These are phyloP conservation scores for Bryconaethiops microstoma DNA, from an alignment of 2,797 vertebrate genomes.

Conservation along the genomic window DNA sequence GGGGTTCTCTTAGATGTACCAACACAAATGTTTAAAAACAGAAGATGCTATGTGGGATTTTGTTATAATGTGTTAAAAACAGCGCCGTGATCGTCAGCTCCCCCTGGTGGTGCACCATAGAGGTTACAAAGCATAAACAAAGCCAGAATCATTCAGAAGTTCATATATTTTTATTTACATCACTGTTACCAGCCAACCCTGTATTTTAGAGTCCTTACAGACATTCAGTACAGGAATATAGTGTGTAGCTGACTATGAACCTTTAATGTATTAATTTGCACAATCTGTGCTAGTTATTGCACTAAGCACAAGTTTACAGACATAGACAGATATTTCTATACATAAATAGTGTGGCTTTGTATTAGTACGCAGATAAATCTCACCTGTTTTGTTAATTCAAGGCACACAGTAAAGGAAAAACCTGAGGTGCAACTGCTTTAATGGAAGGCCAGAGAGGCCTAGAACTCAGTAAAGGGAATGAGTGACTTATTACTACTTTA, in stretches of 20 bases:
- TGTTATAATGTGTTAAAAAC: not conserved
- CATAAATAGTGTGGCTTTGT: conserved; percentile 13
- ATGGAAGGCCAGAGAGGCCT: conserved; percentile 12
- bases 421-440: conserved; percentile 8
- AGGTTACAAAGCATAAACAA: not conserved
- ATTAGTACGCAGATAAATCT: not conserved
- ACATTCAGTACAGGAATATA: no score
- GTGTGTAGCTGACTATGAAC: no score
- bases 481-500: conserved; percentile 17
- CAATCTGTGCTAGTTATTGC: conserved; percentile 6
- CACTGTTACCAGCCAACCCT: no score
- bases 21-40: no score
- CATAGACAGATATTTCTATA: conserved; percentile 19
- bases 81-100: not conserved
- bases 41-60: no score
- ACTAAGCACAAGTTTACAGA: not conserved
- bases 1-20: no score
- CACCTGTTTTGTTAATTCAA: conserved; percentile 3
- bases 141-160: not conserved
- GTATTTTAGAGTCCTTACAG: not conserved
- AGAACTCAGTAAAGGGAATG: not conserved
- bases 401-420: conserved; percentile 30
- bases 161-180: not conserved
- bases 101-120: not conserved
- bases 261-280: no score